Evolutionary conservation across 2,797 vertebrate genomes (phyloP).

Genomic region (Synanceia verrucosa): DNA sequence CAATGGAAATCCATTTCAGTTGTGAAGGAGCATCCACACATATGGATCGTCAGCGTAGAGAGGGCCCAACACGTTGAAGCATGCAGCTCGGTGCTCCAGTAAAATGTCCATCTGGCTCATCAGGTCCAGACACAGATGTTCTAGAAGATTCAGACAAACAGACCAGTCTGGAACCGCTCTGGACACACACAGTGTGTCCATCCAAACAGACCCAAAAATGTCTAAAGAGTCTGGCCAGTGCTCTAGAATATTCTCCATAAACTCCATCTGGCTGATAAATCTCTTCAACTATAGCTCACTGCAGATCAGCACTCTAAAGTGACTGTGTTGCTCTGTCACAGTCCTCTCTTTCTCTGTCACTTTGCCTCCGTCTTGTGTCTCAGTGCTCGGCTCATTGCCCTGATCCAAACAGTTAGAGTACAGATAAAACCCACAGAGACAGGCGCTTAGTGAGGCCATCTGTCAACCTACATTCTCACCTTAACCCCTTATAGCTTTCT

Average conservation of each 20-base stretch:
- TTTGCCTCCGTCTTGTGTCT: constrained; percentile 13
- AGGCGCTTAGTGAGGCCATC: constrained; percentile 72
- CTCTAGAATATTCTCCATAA: constrained; percentile 47
- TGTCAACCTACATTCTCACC: constrained; percentile 53
- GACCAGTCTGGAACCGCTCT: constrained; percentile 60
- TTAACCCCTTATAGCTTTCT: constrained; percentile 1
- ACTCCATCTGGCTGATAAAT: constrained; percentile 43
- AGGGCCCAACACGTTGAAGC: constrained; percentile 68
- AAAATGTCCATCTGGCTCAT: constrained; percentile 69
- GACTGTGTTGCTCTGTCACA: neutral
- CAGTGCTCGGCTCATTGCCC: too few species aligned
- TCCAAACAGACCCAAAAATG: constrained; percentile 68
- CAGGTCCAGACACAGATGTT: constrained; percentile 72
- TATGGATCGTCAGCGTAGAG: constrained; percentile 70
- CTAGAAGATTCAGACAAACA: constrained; percentile 68
- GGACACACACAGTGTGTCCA: constrained; percentile 51
- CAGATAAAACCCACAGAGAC: constrained; percentile 46
- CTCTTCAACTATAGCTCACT: neutral
- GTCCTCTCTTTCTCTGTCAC: neutral
- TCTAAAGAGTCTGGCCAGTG: constrained; percentile 67
- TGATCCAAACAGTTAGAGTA: constrained; percentile 20
- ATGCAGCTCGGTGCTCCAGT: constrained; percentile 73
- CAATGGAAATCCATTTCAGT: constrained; percentile 30
- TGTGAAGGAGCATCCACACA: constrained; percentile 65
- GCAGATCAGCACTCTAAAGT: neutral